Base-by-base conservation (phyloP, 2,113 vertebrate species). In the Thamnophis sirtalis region DNA sequence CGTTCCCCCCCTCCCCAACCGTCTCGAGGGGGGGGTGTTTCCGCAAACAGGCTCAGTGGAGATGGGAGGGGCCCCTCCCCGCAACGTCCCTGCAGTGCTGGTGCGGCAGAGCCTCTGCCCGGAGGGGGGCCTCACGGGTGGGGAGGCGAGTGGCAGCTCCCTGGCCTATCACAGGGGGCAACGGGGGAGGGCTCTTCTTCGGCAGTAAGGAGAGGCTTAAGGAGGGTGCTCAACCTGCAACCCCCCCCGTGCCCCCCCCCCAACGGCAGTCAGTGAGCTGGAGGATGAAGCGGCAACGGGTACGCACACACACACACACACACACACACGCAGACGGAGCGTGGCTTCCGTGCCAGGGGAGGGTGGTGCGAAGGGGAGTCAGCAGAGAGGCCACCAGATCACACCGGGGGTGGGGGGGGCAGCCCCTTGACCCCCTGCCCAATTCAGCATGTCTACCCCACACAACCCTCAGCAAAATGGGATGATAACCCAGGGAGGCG, bases 201-300 rank as follows among this genome's bases (percentile, higher is more conserved):
- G 1, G 43, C 15, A 8, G 68, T 15, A 73, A 73, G 17, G 13
- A 0, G n/a, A 2, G 68, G 15, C n/a, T 33, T 80, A 7, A 5
- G 6, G 68, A 80, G n/a, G n/a, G n/a, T 2, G 2, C 68, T 80
- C 68, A 0, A 19, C 68, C 68, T 19, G n/a, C 11, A 22, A 15
- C 26, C 24, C 24, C 0, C 6, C 10, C 43, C 43, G 43, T 3
- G 2, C 5, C 1, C 19, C 0, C 63, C 0, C n/a, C 5, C 68
- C 2, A n/a, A 5, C 43, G 1, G 5, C n/a, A 73, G 68, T 1
- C 68, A 73, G 15, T 6, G 5, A 38, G 68, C n/a, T 7, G n/a
- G n/a, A 73, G 15, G 68, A 33, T 17, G 68, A 33, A 73, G n/a
- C 13, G 0, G 63, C 13, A 73, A 13, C 13, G 5, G 11, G 26